A percentile compares a stretch with the other conserved stretches of the same genome.
These are phyloP conservation scores for Lithobates sylvaticus DNA, from an alignment of 2,797 vertebrate genomes.

Conservation along the genomic window DNA sequence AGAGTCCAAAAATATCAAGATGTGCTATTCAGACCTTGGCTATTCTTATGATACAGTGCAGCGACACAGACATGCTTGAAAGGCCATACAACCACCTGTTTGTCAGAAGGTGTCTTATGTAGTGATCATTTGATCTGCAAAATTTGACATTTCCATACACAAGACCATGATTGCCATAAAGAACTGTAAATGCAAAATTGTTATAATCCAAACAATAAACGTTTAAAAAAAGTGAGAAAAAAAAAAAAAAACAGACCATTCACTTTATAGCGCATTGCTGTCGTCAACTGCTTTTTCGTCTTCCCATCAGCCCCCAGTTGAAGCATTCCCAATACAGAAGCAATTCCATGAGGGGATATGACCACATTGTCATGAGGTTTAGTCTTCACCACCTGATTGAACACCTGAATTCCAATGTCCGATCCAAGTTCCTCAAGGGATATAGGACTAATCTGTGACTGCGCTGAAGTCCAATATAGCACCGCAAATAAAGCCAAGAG, in stretches of 20 bases:
- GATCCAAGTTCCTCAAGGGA: slow-evolving; percentile 90
- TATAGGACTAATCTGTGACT: slow-evolving; percentile 75
- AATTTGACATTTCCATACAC: too few species aligned
- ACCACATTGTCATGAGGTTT: slow-evolving; percentile 89
- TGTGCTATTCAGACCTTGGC: too few species aligned
- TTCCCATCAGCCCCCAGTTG: slow-evolving; percentile 89
- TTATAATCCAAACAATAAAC: background rate
- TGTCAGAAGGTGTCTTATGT: background rate
- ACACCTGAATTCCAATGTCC: slow-evolving; percentile 91
- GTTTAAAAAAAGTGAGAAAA: background rate
- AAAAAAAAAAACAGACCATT: slow-evolving; percentile 84
- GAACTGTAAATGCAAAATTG: too few species aligned
- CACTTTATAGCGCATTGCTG: slow-evolving; percentile 87
- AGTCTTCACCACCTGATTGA: slow-evolving; percentile 83
- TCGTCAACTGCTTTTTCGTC: slow-evolving; percentile 88
- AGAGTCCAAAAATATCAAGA: too few species aligned
- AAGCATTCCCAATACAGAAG: slow-evolving; percentile 90
- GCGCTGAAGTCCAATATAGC: slow-evolving; percentile 70
- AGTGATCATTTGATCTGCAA: background rate
- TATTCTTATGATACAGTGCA: too few species aligned
- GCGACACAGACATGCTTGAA: too few species aligned
- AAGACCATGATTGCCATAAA: background rate
- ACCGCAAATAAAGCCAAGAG: slow-evolving; percentile 71
- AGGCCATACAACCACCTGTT: too few species aligned
- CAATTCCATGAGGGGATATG: slow-evolving; percentile 92